Evolutionary conservation across 2,113 vertebrate species (phyloP).

Genomic region (Fukomys damarensis): DNA sequence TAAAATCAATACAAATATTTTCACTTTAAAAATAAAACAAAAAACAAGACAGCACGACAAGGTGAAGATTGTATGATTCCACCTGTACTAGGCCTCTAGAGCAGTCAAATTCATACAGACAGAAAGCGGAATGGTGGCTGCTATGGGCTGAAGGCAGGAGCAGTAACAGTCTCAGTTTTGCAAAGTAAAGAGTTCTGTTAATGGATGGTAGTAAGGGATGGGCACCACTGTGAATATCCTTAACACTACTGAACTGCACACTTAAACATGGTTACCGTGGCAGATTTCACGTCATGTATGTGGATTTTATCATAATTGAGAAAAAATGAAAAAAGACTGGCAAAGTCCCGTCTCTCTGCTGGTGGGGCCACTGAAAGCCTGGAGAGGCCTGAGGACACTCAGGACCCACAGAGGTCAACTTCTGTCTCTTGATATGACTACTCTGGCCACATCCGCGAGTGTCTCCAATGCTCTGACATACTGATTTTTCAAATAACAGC

Average conservation of each 20-base stretch:
- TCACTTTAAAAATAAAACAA: neutral
- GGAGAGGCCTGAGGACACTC: neutral
- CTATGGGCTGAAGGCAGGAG: too few relatives aligned
- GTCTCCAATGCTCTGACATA: neutral
- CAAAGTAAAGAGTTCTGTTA: neutral
- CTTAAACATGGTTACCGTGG: neutral
- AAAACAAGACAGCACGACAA: neutral
- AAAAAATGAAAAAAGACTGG: neutral
- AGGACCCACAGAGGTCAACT: neutral
- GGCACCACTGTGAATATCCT: neutral
- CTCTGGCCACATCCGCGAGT: neutral
- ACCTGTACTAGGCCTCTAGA: neutral
- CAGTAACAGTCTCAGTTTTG: neutral
- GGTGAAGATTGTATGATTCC: neutral
- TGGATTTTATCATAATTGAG: neutral
- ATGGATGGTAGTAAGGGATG: too few relatives aligned
- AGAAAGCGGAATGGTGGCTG: neutral
- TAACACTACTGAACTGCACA: neutral
- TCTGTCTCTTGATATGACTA: neutral
- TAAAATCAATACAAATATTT: conserved; percentile 52
- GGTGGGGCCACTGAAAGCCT: neutral
- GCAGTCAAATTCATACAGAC: neutral
- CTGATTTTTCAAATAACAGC: conserved; percentile 11
- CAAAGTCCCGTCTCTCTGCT: neutral
- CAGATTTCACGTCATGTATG: neutral